These are phyloP conservation scores for Trissolcus basalis DNA, from an alignment of 1,140 invertebrate species.

Conservation along the genomic window DNA sequence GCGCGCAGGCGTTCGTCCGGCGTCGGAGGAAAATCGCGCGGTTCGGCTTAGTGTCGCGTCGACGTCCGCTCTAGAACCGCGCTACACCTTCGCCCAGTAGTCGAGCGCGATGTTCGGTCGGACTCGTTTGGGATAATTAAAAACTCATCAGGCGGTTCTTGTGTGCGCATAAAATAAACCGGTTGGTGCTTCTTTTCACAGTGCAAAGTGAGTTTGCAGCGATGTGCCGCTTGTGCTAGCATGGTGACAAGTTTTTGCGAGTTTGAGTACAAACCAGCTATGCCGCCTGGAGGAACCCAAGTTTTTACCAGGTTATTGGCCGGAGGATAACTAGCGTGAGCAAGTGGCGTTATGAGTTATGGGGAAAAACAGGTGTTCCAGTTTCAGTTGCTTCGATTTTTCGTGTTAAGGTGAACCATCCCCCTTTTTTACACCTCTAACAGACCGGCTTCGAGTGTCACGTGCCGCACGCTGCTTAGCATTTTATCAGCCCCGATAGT, in stretches of 20 bases:
- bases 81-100: slow-evolving; percentile 17
- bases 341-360: slow-evolving; percentile 42
- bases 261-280: slow-evolving; percentile 7
- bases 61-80: slow-evolving; percentile 60
- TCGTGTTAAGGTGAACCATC: slow-evolving; percentile 37
- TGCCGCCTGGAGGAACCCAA: slow-evolving; percentile 2
- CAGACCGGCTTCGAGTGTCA: neutral
- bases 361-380: slow-evolving; percentile 32
- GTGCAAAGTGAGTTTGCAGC: slow-evolving; percentile 29
- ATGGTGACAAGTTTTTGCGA: slow-evolving; percentile 58
- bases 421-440: too few relatives aligned
- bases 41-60: slow-evolving; percentile 69
- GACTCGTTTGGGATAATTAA: slow-evolving; percentile 29
- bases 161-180: neutral
- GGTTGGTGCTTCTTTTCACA: slow-evolving; percentile 11
- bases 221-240: slow-evolving; percentile 58
- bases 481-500: too few relatives aligned
- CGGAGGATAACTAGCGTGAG: slow-evolving; percentile 7
- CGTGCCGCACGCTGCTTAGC: neutral
- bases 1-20: slow-evolving; percentile 67
- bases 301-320: neutral
- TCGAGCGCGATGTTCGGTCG: slow-evolving; percentile 33
- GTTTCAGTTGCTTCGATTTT: slow-evolving; percentile 46
- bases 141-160: slow-evolving; percentile 20
- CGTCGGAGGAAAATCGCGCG: slow-evolving; percentile 55